Evolutionary conservation across 2,888 invertebrate species (phyloP).

Genomic region (Euplagia quadripunctaria): DNA sequence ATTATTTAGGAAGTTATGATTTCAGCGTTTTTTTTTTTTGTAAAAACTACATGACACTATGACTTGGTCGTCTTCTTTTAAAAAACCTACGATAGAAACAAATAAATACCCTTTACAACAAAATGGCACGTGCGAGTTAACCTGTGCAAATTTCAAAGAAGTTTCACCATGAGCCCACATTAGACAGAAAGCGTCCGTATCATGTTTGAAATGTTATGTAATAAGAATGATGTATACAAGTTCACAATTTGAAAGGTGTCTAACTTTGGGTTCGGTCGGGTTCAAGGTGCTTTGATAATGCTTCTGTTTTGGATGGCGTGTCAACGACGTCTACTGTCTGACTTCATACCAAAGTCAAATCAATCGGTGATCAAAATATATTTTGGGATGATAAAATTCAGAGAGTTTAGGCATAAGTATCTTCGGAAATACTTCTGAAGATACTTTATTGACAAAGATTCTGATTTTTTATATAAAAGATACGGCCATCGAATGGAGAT

Average conservation of each 20-base stretch:
- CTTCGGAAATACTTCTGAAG: too few relatives aligned
- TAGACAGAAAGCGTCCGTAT: conserved; percentile 37
- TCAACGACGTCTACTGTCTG: not conserved
- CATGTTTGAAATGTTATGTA: conserved; percentile 33
- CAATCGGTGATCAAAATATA: not conserved
- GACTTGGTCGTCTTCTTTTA: too few relatives aligned
- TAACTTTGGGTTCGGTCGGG: conserved; percentile 2
- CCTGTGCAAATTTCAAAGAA: conserved; percentile 38
- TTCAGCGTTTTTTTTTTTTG: too few relatives aligned
- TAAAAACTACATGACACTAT: too few relatives aligned
- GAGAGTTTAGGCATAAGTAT: too few relatives aligned
- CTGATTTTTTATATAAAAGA: too few relatives aligned
- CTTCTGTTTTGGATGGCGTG: not conserved
- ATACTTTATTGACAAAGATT: too few relatives aligned
- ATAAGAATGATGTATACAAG: conserved; percentile 39
- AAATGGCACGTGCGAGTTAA: conserved; percentile 9
- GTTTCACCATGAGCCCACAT: conserved; percentile 41
- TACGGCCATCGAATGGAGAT: too few relatives aligned
- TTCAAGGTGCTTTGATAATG: not conserved
- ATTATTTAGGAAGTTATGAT: too few relatives aligned
- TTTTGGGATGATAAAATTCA: not conserved
- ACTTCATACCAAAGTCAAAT: not conserved
- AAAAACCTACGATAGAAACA: not conserved
- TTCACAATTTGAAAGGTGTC: conserved; percentile 26
- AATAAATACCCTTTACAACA: not conserved